Conservation (phyloP, 2,888 invertebrate genomes). For the Apodemia duryi region DNA sequence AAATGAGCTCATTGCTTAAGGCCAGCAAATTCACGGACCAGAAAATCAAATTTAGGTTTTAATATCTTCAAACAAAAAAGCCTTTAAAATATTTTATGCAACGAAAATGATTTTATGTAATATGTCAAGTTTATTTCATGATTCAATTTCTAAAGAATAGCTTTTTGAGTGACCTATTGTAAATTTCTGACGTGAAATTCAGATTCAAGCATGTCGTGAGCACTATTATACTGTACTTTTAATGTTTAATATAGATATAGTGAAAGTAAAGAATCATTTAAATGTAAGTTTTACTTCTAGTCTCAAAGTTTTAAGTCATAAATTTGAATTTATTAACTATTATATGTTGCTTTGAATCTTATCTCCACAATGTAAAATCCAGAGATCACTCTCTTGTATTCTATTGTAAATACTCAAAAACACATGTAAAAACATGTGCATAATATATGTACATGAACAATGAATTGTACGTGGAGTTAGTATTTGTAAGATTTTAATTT, state of each 20-base stretch:
- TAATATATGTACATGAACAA: background rate
- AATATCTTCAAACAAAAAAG: too few species aligned
- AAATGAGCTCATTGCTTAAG: too few species aligned
- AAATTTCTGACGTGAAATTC: too few species aligned
- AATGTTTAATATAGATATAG: slow-evolving; percentile 30
- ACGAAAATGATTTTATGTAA: too few species aligned
- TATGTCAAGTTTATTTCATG: too few species aligned
- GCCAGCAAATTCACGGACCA: too few species aligned
- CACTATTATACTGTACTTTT: slow-evolving; percentile 16
- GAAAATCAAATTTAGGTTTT: too few species aligned
- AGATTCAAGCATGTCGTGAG: slow-evolving; percentile 7
- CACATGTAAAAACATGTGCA: background rate
- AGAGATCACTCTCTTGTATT: slow-evolving; percentile 1
- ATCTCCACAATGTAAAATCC: slow-evolving; percentile 9
- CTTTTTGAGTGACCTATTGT: too few species aligned
- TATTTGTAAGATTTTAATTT: slow-evolving; percentile 16
- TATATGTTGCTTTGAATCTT: background rate
- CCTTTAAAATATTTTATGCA: too few species aligned
- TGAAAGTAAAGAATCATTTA: slow-evolving; percentile 36
- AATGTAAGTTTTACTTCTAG: slow-evolving; percentile 67
- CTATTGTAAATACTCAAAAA: slow-evolving; percentile 6
- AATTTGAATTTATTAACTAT: slow-evolving; percentile 23
- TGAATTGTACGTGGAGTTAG: slow-evolving; percentile 15
- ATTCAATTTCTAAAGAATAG: too few species aligned
- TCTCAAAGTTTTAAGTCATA: slow-evolving; percentile 51